phyloP scores from a whole-genome alignment of 2,888 invertebrate species.

The Drosophila seclusa region DNA sequence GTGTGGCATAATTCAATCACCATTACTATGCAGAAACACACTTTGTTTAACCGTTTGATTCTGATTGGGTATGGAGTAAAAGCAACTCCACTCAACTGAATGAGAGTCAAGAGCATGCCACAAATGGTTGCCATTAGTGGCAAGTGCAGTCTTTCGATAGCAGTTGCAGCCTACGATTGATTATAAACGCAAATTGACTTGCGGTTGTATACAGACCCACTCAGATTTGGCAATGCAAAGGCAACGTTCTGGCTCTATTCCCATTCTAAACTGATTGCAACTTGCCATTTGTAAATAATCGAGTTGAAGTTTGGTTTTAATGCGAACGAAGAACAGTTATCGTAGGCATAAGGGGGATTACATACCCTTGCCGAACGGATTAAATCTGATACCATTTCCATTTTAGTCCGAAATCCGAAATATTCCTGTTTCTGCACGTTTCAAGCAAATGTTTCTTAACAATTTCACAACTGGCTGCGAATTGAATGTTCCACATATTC shows the following conservation, averaged over 20 bases:
- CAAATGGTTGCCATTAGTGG: constrained; percentile 17
- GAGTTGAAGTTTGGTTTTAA: not conserved
- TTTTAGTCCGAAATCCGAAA: not conserved
- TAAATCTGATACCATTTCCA: not conserved
- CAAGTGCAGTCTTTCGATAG: constrained; percentile 12
- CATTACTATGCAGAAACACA: constrained; percentile 76
- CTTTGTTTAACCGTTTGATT: constrained; percentile 65
- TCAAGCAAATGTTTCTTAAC: not conserved
- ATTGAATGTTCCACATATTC: not conserved
- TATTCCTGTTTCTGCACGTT: not conserved
- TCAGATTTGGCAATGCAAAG: not conserved
- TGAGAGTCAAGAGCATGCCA: constrained; percentile 5
- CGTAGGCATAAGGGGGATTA: not conserved
- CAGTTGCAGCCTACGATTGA: constrained; percentile 34
- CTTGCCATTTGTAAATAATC: not conserved
- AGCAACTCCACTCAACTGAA: constrained; percentile 7
- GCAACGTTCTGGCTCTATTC: constrained; percentile 5
- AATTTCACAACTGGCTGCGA: not conserved
- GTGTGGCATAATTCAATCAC: constrained; percentile 78
- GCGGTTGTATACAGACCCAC: constrained; percentile 18
- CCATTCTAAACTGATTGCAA: not conserved
- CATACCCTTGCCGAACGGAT: accelerated
- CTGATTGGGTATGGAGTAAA: constrained; percentile 61
- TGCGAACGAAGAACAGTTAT: not conserved
- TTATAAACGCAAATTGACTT: constrained; percentile 52